Percentiles rank a stretch among this genome's conserved stretches.
Conservation (phyloP, 2,113 vertebrate species). For the Anarrhichthys ocellatus region DNA sequence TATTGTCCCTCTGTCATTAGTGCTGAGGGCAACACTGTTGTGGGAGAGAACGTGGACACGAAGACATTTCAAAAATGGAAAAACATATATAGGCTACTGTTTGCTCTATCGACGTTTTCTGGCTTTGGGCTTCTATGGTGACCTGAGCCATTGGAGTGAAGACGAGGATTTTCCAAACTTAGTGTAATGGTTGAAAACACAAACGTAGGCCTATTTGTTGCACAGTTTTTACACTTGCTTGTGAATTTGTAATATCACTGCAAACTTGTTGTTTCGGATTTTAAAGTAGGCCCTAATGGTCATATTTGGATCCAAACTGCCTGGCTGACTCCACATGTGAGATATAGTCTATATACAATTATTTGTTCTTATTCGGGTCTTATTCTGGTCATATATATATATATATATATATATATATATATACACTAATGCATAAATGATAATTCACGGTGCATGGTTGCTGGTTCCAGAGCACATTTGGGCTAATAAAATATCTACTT, state of each 20-base stretch:
- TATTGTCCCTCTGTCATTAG: constrained; percentile 76
- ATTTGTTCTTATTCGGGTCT: neutral
- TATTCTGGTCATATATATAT: too few relatives aligned
- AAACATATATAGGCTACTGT: neutral
- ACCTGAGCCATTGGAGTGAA: neutral
- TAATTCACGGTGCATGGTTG: constrained; percentile 1
- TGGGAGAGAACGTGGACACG: constrained; percentile 18
- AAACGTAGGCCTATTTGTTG: neutral
- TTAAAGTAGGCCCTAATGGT: neutral
- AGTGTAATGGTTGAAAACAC: neutral
- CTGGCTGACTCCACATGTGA: neutral
- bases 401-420: too few relatives aligned
- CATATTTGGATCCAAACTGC: neutral
- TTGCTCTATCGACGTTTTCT: neutral
- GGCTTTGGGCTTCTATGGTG: neutral
- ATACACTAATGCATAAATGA: constrained; percentile 4
- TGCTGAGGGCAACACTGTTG: constrained; percentile 66
- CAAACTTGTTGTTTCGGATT: constrained; percentile 1
- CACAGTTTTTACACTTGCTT: neutral
- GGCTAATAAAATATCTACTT: constrained; percentile 17
- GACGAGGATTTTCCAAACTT: neutral
- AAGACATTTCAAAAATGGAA: constrained; percentile 31
- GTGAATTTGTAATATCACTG: neutral
- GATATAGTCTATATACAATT: neutral
- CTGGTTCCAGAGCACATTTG: constrained; percentile 14